phyloP scores from a whole-genome alignment of 2,888 invertebrate species.

The Calliopum simillimum region DNA sequence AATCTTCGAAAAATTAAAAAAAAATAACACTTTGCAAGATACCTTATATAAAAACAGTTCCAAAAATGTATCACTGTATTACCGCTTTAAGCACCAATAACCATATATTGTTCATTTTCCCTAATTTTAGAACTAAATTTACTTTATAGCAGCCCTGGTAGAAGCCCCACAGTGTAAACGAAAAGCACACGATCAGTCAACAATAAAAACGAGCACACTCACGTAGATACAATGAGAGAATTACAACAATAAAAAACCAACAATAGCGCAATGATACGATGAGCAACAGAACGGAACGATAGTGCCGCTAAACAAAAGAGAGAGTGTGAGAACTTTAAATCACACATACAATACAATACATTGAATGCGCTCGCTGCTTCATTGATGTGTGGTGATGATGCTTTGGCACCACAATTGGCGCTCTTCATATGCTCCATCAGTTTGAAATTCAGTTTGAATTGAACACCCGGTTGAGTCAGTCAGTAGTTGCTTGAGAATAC shows the following conservation, averaged over 20 bases:
- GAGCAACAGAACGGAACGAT: background rate
- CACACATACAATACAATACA: background rate
- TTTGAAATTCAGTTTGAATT: constrained; percentile 26
- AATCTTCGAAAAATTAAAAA: no score
- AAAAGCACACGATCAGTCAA: no score
- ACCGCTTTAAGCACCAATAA: no score
- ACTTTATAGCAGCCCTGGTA: no score
- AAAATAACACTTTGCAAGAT: no score
- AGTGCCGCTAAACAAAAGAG: background rate
- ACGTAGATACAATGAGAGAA: background rate
- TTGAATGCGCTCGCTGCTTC: background rate
- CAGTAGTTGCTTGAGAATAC: background rate
- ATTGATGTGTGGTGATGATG: no score
- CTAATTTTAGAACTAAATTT: no score
- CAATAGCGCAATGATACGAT: background rate
- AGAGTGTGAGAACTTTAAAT: background rate
- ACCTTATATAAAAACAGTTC: no score
- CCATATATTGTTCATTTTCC: no score
- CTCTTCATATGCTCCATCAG: constrained; percentile 10
- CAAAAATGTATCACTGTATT: no score
- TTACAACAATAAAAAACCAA: background rate
- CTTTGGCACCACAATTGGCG: background rate
- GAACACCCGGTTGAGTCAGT: constrained; percentile 20
- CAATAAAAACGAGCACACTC: background rate
- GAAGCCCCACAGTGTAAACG: no score